Evolutionary conservation across 2,797 vertebrate species (phyloP).

Genomic region (Thaleichthys pacificus): DNA sequence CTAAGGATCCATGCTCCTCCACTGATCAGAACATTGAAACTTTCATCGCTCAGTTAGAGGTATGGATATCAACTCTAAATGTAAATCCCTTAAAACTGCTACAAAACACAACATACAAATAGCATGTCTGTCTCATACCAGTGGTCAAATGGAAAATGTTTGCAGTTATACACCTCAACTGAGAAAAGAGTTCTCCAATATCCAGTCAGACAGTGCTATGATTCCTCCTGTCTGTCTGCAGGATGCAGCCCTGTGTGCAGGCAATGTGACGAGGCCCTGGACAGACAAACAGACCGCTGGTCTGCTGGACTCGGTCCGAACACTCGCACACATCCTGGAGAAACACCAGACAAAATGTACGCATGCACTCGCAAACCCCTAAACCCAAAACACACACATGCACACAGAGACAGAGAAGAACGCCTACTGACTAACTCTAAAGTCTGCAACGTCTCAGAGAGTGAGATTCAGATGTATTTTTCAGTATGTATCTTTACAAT

Average conservation of each 20-base stretch:
- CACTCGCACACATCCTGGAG: slow-evolving; percentile 36
- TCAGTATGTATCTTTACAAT: too few relatives aligned
- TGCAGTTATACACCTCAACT: neutral
- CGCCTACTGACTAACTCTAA: too few relatives aligned
- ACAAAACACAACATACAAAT: neutral
- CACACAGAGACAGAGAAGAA: neutral
- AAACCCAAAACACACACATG: neutral
- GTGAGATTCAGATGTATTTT: too few relatives aligned
- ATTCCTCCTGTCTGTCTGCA: slow-evolving; percentile 34
- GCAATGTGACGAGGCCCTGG: neutral
- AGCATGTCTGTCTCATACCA: neutral
- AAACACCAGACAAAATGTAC: slow-evolving; percentile 48
- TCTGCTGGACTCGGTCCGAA: slow-evolving; percentile 37
- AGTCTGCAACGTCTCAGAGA: too few relatives aligned
- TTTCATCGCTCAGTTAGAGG: slow-evolving; percentile 44
- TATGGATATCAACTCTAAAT: slow-evolving; percentile 18
- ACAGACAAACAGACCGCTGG: neutral
- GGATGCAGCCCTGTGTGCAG: slow-evolving; percentile 36
- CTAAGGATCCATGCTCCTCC: neutral
- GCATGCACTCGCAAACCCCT: neutral
- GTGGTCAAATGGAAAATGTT: neutral
- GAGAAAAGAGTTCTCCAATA: too few relatives aligned
- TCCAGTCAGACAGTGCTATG: neutral
- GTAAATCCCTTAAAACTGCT: too few relatives aligned
- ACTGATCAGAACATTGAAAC: neutral